Evolutionary conservation across 2,888 invertebrate genomes (phyloP).

Genomic region (Neoascia interrupta): DNA sequence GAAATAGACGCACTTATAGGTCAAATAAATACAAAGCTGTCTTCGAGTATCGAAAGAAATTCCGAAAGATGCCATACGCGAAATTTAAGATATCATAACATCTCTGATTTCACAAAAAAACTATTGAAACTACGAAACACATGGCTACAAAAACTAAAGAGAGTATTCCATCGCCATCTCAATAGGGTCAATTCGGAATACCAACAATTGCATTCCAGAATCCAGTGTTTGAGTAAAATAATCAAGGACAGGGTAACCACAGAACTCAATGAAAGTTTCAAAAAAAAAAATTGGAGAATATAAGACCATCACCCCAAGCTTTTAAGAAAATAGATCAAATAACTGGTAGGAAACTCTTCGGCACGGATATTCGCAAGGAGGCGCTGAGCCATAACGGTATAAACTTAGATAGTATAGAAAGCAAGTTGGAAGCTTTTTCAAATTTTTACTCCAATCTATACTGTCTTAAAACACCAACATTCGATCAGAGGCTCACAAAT

Average conservation of each 20-base stretch:
- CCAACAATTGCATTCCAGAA: constrained; percentile 10
- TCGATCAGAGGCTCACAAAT: background rate
- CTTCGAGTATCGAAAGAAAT: background rate
- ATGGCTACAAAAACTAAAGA: constrained; percentile 9
- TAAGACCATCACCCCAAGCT: constrained; percentile 11
- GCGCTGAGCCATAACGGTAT: background rate
- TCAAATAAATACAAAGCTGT: background rate
- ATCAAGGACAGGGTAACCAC: constrained; percentile 6
- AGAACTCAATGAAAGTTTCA: constrained; percentile 7
- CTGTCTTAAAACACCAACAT: background rate
- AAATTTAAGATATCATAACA: constrained; percentile 6
- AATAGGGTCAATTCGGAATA: constrained; percentile 7
- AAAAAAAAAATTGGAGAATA: constrained; percentile 5
- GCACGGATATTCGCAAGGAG: constrained; percentile 7
- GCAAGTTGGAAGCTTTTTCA: constrained; percentile 12
- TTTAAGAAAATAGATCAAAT: constrained; percentile 11
- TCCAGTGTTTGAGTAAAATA: constrained; percentile 12
- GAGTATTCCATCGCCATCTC: constrained; percentile 6
- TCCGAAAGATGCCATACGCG: background rate
- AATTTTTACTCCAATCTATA: constrained; percentile 11
- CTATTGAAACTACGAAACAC: constrained; percentile 12
- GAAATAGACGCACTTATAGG: constrained; percentile 4
- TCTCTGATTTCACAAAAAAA: constrained; percentile 2
- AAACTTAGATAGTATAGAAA: background rate
- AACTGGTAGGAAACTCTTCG: too few relatives aligned